Evolutionary conservation across 2,113 vertebrate genomes (phyloP).

Genomic region (Spea multiplicata): DNA sequence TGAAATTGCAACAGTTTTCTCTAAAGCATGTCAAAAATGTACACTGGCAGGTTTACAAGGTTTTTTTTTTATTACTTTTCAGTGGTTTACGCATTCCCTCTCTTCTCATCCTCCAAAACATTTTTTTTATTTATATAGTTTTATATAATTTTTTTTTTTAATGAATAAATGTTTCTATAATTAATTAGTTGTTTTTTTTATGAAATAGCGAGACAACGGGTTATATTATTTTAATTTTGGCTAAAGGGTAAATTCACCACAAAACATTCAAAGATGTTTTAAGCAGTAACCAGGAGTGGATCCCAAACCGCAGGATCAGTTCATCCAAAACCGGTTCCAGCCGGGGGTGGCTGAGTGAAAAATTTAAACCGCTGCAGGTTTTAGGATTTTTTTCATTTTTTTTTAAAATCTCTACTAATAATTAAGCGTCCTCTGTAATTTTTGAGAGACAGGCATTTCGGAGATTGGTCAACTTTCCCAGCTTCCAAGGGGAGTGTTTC

Average conservation of each 20-base stretch:
- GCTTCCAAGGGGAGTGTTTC: constrained; percentile 39
- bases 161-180: no score
- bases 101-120: no score
- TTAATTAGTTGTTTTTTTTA: no score
- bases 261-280: background rate
- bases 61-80: no score
- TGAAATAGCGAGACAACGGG: no score
- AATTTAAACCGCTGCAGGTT: no score
- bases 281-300: background rate
- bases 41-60: no score
- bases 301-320: constrained; percentile 2
- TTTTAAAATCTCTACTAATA: constrained; percentile 18
- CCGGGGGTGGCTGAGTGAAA: background rate
- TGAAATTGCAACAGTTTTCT: no score
- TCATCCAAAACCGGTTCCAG: background rate
- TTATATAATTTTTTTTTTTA: no score
- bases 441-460: constrained; percentile 33
- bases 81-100: no score
- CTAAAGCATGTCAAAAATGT: no score
- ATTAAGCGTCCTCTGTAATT: constrained; percentile 37
- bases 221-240: background rate
- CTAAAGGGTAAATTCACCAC: background rate
- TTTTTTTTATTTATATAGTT: no score
- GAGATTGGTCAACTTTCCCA: constrained; percentile 36
- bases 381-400: background rate